These are phyloP conservation scores for Eubasilissa splendida DNA, from an alignment of 2,888 invertebrate species.

Conservation along the genomic window DNA sequence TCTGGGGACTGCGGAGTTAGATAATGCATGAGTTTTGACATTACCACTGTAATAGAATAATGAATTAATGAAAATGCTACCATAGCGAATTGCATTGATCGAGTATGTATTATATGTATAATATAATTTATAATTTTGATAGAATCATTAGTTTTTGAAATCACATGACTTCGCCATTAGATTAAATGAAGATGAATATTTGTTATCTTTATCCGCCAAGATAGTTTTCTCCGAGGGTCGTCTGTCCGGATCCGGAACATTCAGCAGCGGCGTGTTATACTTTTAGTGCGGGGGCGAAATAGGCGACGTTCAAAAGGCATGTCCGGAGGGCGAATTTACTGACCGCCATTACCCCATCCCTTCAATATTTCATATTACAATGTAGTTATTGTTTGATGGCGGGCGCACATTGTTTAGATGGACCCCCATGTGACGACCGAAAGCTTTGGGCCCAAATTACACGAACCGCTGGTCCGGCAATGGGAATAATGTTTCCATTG, in stretches of 20 bases:
- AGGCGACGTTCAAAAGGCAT: constrained; percentile 51
- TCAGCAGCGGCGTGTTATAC: neutral
- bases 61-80: no score
- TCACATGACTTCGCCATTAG: no score
- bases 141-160: no score
- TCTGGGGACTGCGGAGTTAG: no score
- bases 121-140: no score
- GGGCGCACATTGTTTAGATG: constrained; percentile 50
- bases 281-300: constrained; percentile 5
- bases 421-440: constrained; percentile 42
- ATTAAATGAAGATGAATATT: neutral
- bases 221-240: neutral
- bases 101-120: no score
- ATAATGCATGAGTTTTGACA: no score
- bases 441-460: constrained; percentile 54
- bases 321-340: constrained; percentile 55
- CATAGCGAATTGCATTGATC: no score
- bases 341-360: constrained; percentile 57
- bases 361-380: constrained; percentile 59
- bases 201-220: constrained; percentile 6
- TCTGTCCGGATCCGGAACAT: neutral
- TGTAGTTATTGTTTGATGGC: constrained; percentile 58
- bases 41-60: no score
- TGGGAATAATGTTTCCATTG: constrained; percentile 48
- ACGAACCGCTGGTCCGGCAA: constrained; percentile 52